Conservation (phyloP, 2,888 invertebrate species). For the Phoronis australis region DNA sequence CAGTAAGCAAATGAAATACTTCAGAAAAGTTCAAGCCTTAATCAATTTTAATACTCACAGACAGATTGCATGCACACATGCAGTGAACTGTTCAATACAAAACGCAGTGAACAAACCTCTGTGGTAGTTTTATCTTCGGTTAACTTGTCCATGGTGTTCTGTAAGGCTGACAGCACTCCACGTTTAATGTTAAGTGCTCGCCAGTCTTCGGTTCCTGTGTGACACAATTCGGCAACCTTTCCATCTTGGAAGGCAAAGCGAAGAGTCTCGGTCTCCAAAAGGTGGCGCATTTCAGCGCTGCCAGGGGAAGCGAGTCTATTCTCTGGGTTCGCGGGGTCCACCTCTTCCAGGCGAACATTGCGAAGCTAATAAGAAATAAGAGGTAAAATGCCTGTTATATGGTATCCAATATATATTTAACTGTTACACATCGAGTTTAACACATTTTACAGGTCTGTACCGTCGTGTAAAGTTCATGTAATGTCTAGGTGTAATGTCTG, state of each 20-base stretch:
- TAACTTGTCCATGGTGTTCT: constrained; percentile 80
- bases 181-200: constrained; percentile 85
- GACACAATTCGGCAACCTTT: constrained; percentile 71
- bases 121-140: constrained; percentile 58
- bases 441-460: too few species aligned
- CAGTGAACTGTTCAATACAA: too few species aligned
- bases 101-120: constrained; percentile 21
- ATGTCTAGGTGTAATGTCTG: too few species aligned
- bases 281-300: constrained; percentile 43
- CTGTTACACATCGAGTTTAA: too few species aligned
- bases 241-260: constrained; percentile 76
- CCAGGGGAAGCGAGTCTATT: constrained; percentile 2
- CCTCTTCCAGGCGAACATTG: constrained; percentile 44
- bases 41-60: too few species aligned
- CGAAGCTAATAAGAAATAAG: constrained; percentile 29
- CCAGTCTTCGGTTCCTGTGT: constrained; percentile 71
- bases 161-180: constrained; percentile 78
- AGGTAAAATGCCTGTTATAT: too few species aligned
- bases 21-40: too few species aligned
- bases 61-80: too few species aligned
- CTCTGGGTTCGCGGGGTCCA: constrained; percentile 27
- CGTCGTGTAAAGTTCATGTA: too few species aligned
- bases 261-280: constrained; percentile 68
- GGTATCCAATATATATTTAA: too few species aligned
- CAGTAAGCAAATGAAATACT: too few species aligned